phyloP scores from a whole-genome alignment of 2,797 vertebrate species.

The Eutrigla gurnardus region DNA sequence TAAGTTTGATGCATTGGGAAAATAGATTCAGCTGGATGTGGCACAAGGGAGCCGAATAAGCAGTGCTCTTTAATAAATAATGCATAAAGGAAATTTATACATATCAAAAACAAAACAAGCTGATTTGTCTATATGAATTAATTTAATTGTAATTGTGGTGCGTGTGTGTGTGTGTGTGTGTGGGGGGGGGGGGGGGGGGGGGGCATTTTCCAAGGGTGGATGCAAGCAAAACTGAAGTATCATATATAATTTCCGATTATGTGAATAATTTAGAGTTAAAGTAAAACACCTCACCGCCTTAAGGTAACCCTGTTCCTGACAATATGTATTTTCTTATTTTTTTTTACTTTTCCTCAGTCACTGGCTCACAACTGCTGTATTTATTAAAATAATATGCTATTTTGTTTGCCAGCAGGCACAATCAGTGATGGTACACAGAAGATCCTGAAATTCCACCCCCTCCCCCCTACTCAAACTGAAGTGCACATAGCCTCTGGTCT shows the following conservation, averaged over 20 bases:
- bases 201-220: neutral
- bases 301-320: constrained; percentile 48
- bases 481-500: constrained; percentile 54
- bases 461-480: constrained; percentile 30
- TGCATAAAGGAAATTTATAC: constrained; percentile 6
- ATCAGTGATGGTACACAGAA: constrained; percentile 58
- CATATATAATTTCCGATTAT: constrained; percentile 1
- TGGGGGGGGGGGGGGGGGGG: too few relatives aligned
- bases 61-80: constrained; percentile 12
- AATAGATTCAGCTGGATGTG: neutral
- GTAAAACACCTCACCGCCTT: constrained; percentile 38
- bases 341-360: neutral
- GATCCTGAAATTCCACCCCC: constrained; percentile 32
- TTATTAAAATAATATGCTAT: constrained; percentile 56
- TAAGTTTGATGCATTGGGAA: neutral
- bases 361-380: constrained; percentile 54
- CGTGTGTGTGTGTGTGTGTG: too few relatives aligned
- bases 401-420: constrained; percentile 51
- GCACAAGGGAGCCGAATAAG: neutral
- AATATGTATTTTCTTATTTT: constrained; percentile 3
- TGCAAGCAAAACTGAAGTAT: neutral
- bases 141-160: neutral
- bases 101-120: constrained; percentile 5
- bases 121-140: constrained; percentile 4
- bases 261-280: constrained; percentile 30